Evolutionary conservation across 2,888 invertebrate species (phyloP).

Genomic region (Agapetus fuscipes): DNA sequence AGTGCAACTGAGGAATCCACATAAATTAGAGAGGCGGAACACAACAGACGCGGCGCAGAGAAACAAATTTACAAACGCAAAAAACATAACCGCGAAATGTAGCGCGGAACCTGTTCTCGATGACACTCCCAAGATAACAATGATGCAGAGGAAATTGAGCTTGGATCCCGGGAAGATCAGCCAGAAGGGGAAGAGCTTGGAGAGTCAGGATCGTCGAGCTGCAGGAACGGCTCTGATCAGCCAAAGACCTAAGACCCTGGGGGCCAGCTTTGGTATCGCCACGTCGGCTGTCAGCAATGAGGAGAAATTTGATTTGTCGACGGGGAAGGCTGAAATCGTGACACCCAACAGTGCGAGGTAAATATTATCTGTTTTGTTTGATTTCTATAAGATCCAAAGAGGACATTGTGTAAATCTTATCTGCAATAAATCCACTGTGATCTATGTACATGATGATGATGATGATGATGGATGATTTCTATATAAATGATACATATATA

Average conservation of each 20-base stretch:
- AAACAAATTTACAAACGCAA: slow-evolving; percentile 12
- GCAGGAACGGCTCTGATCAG: not conserved
- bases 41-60: slow-evolving; percentile 42
- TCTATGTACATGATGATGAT: too few species aligned
- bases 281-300: slow-evolving; percentile 7
- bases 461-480: too few species aligned
- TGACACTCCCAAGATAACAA: slow-evolving; percentile 8
- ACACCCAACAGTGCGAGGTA: slow-evolving; percentile 26
- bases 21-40: slow-evolving; percentile 36
- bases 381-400: not conserved
- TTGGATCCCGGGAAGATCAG: slow-evolving; percentile 5
- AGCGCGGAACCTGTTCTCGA: not conserved
- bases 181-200: not conserved
- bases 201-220: not conserved
- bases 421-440: too few species aligned
- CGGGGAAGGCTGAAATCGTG: not conserved
- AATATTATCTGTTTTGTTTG: slow-evolving; percentile 15
- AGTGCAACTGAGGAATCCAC: slow-evolving; percentile 24
- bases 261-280: slow-evolving; percentile 7
- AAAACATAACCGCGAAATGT: not conserved
- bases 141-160: slow-evolving; percentile 17
- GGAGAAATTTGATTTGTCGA: not conserved
- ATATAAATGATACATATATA: too few species aligned
- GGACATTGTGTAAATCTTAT: too few species aligned
- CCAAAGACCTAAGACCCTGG: slow-evolving; percentile 10